Conservation (phyloP, 2,888 invertebrate species). For the Sussaba pulchella region DNA sequence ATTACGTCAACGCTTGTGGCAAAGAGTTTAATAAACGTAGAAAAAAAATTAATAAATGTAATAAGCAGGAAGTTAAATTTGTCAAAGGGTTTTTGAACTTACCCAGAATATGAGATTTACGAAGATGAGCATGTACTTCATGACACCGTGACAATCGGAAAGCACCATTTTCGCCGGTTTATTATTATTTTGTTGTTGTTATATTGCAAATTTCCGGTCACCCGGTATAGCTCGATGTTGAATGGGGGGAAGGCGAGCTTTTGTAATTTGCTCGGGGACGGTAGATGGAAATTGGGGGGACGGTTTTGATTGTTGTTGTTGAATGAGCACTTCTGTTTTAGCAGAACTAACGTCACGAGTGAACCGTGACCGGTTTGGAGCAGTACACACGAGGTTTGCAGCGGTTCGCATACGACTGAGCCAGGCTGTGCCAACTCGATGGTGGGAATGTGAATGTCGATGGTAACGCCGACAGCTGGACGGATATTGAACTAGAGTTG, state of each 20-base stretch:
- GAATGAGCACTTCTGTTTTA: constrained; percentile 7
- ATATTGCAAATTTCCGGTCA: constrained; percentile 8
- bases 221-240: background rate
- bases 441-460: no score
- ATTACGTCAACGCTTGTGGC: no score
- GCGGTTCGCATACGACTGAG: constrained; percentile 64
- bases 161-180: constrained; percentile 86
- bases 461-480: no score
- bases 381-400: constrained; percentile 34
- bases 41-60: no score
- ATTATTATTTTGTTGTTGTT: constrained; percentile 20
- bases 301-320: constrained; percentile 1
- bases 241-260: no score
- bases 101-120: constrained; percentile 91
- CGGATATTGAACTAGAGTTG: no score
- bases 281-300: constrained; percentile 7
- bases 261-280: no score
- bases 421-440: constrained; percentile 11
- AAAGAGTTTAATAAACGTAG: no score
- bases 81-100: constrained; percentile 81
- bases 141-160: constrained; percentile 89
- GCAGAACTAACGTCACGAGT: constrained; percentile 38
- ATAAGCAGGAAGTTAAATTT: no score
- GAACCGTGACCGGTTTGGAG: background rate
- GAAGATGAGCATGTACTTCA: constrained; percentile 90